Conservation (phyloP, 2,888 invertebrate genomes). For the Notodonta dromedarius region DNA sequence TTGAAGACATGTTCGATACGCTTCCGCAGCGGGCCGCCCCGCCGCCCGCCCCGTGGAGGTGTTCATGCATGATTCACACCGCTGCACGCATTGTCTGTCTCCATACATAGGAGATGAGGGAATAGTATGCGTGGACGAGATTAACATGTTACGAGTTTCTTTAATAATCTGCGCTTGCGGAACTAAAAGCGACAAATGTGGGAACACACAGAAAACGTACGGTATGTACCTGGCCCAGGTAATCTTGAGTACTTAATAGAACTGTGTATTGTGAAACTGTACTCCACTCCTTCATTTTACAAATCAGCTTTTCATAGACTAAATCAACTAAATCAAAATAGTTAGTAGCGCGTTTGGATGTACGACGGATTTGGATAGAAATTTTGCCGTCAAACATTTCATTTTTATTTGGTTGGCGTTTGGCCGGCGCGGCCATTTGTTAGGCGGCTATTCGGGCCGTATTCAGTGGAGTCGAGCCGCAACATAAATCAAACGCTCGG, state of each 20-base stretch:
- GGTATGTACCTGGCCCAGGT: too few species aligned
- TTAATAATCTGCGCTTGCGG: slow-evolving; percentile 10
- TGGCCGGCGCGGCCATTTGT: slow-evolving; percentile 49
- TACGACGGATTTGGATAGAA: slow-evolving; percentile 45
- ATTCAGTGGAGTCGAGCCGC: slow-evolving; percentile 44
- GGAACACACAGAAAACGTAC: neutral
- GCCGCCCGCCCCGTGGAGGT: neutral
- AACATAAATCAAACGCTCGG: slow-evolving; percentile 53
- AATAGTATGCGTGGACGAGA: slow-evolving; percentile 14
- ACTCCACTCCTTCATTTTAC: slow-evolving; percentile 7
- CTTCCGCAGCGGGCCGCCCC: neutral
- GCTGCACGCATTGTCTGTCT: slow-evolving; percentile 15
- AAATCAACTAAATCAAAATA: slow-evolving; percentile 43
- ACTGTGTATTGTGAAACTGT: too few species aligned
- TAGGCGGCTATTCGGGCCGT: slow-evolving; percentile 49
- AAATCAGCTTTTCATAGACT: slow-evolving; percentile 40
- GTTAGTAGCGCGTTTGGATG: slow-evolving; percentile 41
- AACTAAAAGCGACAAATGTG: neutral
- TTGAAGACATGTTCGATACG: neutral
- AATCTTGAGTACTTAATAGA: too few species aligned
- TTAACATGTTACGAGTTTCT: neutral
- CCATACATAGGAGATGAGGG: slow-evolving; percentile 30
- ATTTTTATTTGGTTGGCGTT: slow-evolving; percentile 59
- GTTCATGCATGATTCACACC: slow-evolving; percentile 40
- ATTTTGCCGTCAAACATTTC: slow-evolving; percentile 52